Evolutionary conservation across 2,888 invertebrate genomes (phyloP), one percentile per base, ranked within the genome.

Genomic region (Ochropacha duplaris): DNA sequence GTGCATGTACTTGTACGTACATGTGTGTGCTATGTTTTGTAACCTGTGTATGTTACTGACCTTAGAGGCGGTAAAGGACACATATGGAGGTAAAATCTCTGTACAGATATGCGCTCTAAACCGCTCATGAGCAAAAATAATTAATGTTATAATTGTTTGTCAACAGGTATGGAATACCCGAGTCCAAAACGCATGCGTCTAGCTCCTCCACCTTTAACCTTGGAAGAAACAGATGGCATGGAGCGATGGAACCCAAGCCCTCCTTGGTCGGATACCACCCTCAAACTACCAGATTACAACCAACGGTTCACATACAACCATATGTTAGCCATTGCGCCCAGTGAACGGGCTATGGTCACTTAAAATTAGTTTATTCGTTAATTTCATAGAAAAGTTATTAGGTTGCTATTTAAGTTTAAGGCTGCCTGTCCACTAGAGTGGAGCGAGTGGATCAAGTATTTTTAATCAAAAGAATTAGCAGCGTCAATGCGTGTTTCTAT

Each of bases 221-320:
- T 86, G 26, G 92, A 91, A 28, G 90, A 89, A n/a, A 95, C 96
- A 24, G 96, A 96, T 64, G 94, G 96, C 49, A 96, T 96, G 88
- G 97, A 97, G 69, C 95, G 97, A 61, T 97, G 97, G 97, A 97
- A 96, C 86, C 96, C 96, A 24, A 96, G 96, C 79, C 96, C 97
- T 0, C 96, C 97, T 0, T 97, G 97, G 97, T 97, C 97, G 0
- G 97, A 97, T 75, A 96, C 96, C 0, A 95, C 96, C 19, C 89
- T 97, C 24, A 97, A 97, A 81, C 94, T 97, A 54, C 96, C 96
- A 0, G 95, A 96, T 57, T 96, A 96, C 77, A 95, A 95, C 69
- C 97, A 97, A 72, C 89, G 97, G 49, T 96, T 96, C 83, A 96
- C 96, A 0, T 97, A 97, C 79, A 94, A 95, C 57, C 96, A 96